Percentiles rank a stretch among this genome's conserved stretches.
phyloP scores from a whole-genome alignment of 1,140 invertebrate species.

The Phthorimaea operculella region DNA sequence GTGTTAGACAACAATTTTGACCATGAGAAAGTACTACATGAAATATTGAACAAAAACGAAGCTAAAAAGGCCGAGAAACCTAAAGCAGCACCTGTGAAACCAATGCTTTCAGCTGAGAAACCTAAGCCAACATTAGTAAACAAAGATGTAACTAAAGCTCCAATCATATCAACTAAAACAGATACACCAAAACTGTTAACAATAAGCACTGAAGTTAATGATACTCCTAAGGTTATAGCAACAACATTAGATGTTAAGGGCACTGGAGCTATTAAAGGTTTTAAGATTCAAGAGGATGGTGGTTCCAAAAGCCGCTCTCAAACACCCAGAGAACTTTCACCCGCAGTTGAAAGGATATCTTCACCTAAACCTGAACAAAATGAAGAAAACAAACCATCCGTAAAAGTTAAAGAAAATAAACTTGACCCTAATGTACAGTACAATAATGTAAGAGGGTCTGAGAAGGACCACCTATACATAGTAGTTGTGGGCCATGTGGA shows the following conservation, averaged over 20 bases:
- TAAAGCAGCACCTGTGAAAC: constrained; percentile 17
- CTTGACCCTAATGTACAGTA: constrained; percentile 72
- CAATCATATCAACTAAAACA: constrained; percentile 30
- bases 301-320: constrained; percentile 33
- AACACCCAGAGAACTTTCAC: constrained; percentile 72
- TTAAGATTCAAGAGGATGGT: constrained; percentile 54
- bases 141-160: constrained; percentile 58
- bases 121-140: constrained; percentile 39
- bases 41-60: constrained; percentile 71
- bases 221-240: constrained; percentile 44
- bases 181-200: constrained; percentile 46
- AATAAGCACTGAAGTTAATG: constrained; percentile 44
- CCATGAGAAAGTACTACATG: constrained; percentile 76
- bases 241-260: constrained; percentile 47
- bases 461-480: constrained; percentile 91
- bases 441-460: constrained; percentile 76
- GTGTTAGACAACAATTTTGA: constrained; percentile 74
- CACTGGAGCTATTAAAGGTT: constrained; percentile 53
- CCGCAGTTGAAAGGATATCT: constrained; percentile 69
- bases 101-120: constrained; percentile 3
- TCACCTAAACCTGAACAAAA: constrained; percentile 40
- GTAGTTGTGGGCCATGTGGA: constrained; percentile 99
- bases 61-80: constrained; percentile 22
- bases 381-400: constrained; percentile 40
- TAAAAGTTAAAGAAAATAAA: constrained; percentile 68